Base-by-base conservation (phyloP, 1,140 invertebrate species). In the Drosophila asahinai region DNA sequence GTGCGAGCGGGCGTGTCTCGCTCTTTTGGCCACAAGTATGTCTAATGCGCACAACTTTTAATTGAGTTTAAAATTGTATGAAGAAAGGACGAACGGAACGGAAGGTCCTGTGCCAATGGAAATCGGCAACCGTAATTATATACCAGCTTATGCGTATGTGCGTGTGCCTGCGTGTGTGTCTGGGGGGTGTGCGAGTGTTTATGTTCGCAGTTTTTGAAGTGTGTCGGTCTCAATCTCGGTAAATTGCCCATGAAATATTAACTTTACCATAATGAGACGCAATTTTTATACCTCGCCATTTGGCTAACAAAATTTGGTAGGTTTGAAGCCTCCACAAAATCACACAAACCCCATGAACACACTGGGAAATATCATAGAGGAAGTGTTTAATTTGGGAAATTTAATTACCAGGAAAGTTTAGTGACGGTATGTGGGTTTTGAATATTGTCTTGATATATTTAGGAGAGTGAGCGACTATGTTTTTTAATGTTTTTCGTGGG, bases 211-310 rank as follows among this genome's bases (percentile, higher is more conserved):
- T 89, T 89, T 89, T 84, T 79, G 81, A 89, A 89, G 84, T 89
- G 86, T 90, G 81, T 89, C 86, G 74, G 81, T 79, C 89, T 86
- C 86, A 89, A 89, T 89, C 86, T 87, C 77, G 67, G 86, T 80
- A 89, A 89, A 89, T 89, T 89, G 86, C 86, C 86, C 86, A 90
- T 89, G 86, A 89, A 89, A 89, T 89, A 89, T 89, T 89, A 84
- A 89, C 82, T 81, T 82, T 74, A 62, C 81, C 86, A 84, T 89
- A 89, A 89, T 89, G 86, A 89, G 81, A 89, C 78, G 74, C 86
- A 73, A 89, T 89, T 89, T 84, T 83, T 87, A 89, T 83, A 66
- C 54, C 78, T 84, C 61, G 71, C 60, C 89, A 81, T 89, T 89
- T 90, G 78, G 40, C 74, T 66, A 89, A 79, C 74, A 65, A 81